Conservation (phyloP, 37 sponge, comb jelly and placozoan genomes). For the Crambe crambe region DNA sequence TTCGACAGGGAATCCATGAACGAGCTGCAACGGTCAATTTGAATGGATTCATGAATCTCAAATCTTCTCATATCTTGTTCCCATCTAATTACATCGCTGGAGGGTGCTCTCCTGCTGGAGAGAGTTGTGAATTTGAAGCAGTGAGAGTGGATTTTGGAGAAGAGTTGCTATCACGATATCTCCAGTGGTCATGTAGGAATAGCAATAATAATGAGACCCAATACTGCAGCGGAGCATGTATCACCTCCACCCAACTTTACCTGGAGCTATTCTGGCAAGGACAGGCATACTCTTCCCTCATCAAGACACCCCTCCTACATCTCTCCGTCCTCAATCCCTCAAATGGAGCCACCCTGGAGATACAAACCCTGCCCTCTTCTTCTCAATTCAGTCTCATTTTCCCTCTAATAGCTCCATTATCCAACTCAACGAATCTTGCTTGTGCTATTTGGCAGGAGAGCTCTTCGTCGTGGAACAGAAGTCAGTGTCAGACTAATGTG, state of each 20-base stretch:
- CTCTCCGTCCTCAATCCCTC: constrained; percentile 15
- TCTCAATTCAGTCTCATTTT: not conserved
- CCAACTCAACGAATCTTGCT: not conserved
- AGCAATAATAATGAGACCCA: not conserved
- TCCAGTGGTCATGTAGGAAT: constrained; percentile 34
- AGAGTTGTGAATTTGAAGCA: not conserved
- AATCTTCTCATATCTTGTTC: constrained; percentile 17
- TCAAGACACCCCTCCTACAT: constrained; percentile 18
- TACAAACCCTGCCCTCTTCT: not conserved
- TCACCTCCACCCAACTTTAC: constrained; percentile 12
- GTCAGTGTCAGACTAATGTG: constrained; percentile 15
- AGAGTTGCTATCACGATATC: constrained; percentile 10
- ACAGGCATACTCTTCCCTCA: constrained; percentile 3
- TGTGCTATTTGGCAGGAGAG: constrained; percentile 41
- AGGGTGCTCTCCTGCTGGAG: not conserved
- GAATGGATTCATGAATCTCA: constrained; percentile 21
- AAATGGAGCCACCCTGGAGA: not conserved
- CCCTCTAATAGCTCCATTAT: constrained; percentile 14
- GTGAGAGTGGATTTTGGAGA: constrained; percentile 16
- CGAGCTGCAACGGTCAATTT: not conserved
- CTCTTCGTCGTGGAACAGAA: constrained; percentile 11
- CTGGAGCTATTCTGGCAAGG: constrained; percentile 49
- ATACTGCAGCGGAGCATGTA: constrained; percentile 30
- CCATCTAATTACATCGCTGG: constrained; percentile 6
- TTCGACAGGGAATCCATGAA: constrained; percentile 32